These are phyloP conservation scores for Pandemis heparana DNA, from an alignment of 2,888 invertebrate genomes.

Conservation along the genomic window DNA sequence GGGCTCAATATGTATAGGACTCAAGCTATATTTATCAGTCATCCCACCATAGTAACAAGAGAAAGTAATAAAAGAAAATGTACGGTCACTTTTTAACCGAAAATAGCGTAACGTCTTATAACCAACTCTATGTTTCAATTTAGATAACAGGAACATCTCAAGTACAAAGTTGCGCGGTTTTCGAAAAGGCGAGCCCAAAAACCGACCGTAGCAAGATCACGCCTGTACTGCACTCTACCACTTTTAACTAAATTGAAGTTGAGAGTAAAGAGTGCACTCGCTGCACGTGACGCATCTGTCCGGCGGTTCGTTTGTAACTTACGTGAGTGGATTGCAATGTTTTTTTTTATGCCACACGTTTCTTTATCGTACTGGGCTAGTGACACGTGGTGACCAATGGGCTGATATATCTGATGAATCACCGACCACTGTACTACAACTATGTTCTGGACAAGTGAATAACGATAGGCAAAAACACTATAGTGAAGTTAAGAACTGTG, in stretches of 20 bases:
- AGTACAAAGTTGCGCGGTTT: constrained; percentile 54
- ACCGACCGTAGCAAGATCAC: constrained; percentile 67
- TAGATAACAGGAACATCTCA: constrained; percentile 45
- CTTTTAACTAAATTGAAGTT: constrained; percentile 84
- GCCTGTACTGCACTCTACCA: constrained; percentile 60
- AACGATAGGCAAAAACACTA: no score
- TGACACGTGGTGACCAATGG: not conserved
- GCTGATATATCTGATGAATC: no score
- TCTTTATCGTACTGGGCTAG: not conserved
- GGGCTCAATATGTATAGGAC: no score
- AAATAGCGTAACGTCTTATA: not conserved
- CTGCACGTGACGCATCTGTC: constrained; percentile 73
- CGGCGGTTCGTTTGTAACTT: constrained; percentile 67
- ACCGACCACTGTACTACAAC: no score
- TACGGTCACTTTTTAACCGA: not conserved
- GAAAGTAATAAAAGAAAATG: not conserved
- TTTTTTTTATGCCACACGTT: constrained; percentile 56
- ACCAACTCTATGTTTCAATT: not conserved
- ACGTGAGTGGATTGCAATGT: constrained; percentile 75
- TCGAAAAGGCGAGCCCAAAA: constrained; percentile 61
- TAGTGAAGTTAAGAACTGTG: no score
- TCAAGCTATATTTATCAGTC: no score
- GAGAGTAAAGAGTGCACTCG: constrained; percentile 68
- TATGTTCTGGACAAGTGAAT: no score
- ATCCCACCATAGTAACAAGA: no score